Evolutionary conservation across 2,888 invertebrate species (phyloP).

Genomic region (Phymatocera aterrima): DNA sequence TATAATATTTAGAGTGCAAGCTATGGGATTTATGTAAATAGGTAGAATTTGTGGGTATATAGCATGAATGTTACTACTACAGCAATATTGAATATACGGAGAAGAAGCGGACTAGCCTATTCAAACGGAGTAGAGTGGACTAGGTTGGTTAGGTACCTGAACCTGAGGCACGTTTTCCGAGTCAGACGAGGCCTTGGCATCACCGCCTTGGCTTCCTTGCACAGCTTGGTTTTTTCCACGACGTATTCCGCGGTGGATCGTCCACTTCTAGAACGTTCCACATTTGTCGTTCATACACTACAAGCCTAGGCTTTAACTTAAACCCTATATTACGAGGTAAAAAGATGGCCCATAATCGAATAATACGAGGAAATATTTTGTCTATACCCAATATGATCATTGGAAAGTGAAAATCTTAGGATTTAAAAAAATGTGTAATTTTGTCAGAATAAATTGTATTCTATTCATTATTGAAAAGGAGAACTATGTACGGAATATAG

Average conservation of each 20-base stretch:
- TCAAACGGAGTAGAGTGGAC: conserved; percentile 65
- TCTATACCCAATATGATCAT: background rate
- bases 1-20: conserved; percentile 30
- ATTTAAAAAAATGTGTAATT: background rate
- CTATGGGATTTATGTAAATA: conserved; percentile 5
- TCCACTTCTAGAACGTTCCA: conserved; percentile 85
- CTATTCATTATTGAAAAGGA: background rate
- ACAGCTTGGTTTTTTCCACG: conserved; percentile 78
- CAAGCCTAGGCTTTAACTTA: conserved; percentile 44
- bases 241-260: conserved; percentile 87
- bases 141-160: conserved; percentile 72
- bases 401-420: background rate
- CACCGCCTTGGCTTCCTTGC: conserved; percentile 73
- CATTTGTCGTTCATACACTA: conserved; percentile 67
- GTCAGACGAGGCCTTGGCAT: conserved; percentile 73
- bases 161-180: conserved; percentile 73
- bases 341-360: conserved; percentile 29
- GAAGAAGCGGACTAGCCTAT: conserved; percentile 64
- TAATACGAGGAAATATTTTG: background rate
- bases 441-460: background rate
- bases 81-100: conserved; percentile 58
- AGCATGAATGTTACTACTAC: conserved; percentile 54
- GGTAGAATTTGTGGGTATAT: conserved; percentile 8
- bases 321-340: conserved; percentile 2
- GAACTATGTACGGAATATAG: background rate